A percentile compares a stretch with the other conserved stretches of the same genome.
These are phyloP conservation scores for Nephrotoma appendiculata DNA, from an alignment of 2,888 invertebrate genomes.

Conservation along the genomic window DNA sequence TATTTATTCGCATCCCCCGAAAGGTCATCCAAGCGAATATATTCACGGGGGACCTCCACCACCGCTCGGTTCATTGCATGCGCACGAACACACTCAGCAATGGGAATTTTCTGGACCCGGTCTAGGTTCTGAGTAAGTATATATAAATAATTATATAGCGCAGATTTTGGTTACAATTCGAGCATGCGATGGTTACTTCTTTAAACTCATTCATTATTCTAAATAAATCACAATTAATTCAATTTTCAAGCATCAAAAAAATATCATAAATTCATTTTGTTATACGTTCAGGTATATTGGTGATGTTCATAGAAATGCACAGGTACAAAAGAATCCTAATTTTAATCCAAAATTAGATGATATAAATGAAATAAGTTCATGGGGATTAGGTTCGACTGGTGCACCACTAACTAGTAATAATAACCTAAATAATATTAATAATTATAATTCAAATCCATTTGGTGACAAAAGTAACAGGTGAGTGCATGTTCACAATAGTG, in stretches of 20 bases:
- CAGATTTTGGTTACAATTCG: background rate
- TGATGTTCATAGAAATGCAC: slow-evolving; percentile 44
- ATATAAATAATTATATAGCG: background rate
- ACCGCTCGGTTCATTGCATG: slow-evolving; percentile 21
- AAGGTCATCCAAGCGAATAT: slow-evolving; percentile 25
- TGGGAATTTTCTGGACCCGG: slow-evolving; percentile 49
- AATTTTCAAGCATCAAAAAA: background rate
- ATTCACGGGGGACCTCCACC: slow-evolving; percentile 23
- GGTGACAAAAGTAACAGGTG: slow-evolving; percentile 26
- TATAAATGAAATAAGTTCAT: slow-evolving; percentile 44
- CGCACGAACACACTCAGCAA: slow-evolving; percentile 36
- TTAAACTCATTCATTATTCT: background rate
- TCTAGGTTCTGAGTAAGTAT: slow-evolving; percentile 45
- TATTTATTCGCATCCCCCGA: slow-evolving; percentile 29
- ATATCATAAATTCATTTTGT: background rate
- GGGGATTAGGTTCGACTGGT: slow-evolving; percentile 42
- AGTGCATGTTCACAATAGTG: background rate
- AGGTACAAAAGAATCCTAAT: slow-evolving; percentile 30
- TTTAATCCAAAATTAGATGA: slow-evolving; percentile 38
- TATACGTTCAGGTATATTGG: slow-evolving; percentile 35
- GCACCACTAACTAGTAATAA: slow-evolving; percentile 27
- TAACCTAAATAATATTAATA: background rate
- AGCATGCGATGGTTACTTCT: background rate
- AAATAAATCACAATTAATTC: background rate
- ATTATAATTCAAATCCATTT: slow-evolving; percentile 23